Conservation (phyloP, 2,797 vertebrate species). For the Setipinna tenuifilis region DNA sequence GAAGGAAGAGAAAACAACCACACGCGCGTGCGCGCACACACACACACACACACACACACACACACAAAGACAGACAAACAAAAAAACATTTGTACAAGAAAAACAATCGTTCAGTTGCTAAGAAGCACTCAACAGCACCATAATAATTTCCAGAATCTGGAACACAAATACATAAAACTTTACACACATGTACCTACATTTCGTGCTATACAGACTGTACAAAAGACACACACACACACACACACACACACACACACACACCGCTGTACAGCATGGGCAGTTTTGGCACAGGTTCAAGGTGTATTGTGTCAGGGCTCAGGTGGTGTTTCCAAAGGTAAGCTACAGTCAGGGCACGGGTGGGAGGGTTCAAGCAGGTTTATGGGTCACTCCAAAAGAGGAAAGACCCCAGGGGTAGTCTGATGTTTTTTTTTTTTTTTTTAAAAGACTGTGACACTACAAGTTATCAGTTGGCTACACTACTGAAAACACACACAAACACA, state of each 20-base stretch:
- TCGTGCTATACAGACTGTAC: neutral
- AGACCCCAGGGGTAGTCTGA: neutral
- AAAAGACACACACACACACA: neutral
- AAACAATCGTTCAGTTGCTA: neutral
- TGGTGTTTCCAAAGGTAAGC: neutral
- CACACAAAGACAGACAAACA: neutral
- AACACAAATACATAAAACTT: neutral
- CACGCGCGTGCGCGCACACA: neutral
- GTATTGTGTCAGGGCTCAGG: neutral
- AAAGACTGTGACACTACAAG: neutral
- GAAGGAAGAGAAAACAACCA: neutral
- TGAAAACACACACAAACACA: neutral
- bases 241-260: neutral
- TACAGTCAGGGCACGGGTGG: neutral
- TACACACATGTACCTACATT: neutral
- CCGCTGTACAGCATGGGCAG: neutral
- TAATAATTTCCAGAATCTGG: neutral
- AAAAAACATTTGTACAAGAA: neutral
- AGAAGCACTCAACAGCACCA: neutral
- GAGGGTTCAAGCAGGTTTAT: neutral
- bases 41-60: neutral
- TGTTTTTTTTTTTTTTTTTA: neutral
- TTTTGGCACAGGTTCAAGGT: neutral
- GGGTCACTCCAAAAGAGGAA: neutral
- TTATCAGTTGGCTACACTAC: neutral